A percentile compares a stretch with the other conserved stretches of the same genome.
Evolutionary conservation across 2,888 invertebrate species (phyloP).

Genomic region (Glyphotaelius pellucidus): DNA sequence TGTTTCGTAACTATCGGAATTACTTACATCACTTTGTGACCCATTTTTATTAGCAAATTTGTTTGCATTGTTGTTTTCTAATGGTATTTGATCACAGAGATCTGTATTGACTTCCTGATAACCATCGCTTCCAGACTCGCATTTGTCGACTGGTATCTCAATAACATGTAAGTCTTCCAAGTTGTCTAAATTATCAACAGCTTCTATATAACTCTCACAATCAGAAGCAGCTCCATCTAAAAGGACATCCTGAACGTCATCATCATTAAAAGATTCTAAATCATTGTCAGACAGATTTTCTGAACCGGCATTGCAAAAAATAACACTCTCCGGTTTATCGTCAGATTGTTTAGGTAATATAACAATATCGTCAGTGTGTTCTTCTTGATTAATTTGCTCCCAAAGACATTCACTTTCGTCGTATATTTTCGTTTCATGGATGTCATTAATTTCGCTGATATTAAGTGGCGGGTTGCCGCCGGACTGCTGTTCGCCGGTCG

Average conservation of each 20-base stretch:
- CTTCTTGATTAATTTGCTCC: not conserved
- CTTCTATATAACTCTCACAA: not conserved
- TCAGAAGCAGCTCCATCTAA: constrained; percentile 21
- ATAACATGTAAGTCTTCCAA: not conserved
- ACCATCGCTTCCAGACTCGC: constrained; percentile 12
- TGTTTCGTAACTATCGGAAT: constrained; percentile 53
- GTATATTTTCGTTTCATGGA: not conserved
- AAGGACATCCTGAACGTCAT: not conserved
- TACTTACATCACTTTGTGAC: constrained; percentile 17
- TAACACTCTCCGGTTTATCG: not conserved
- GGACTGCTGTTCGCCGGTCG: not conserved
- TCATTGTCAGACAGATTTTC: not conserved
- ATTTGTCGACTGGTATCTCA: not conserved
- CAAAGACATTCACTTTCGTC: not conserved
- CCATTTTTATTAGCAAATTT: not conserved
- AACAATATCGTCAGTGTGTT: not conserved
- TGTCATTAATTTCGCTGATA: not conserved
- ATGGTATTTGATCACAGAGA: not conserved
- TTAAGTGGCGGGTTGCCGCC: not conserved
- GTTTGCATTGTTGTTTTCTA: constrained; percentile 11
- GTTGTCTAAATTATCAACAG: not conserved
- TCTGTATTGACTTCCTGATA: constrained; percentile 13
- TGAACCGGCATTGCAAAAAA: not conserved
- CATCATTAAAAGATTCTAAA: not conserved
- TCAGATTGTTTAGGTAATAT: not conserved